Percentiles rank a stretch among this genome's conserved stretches.
Evolutionary conservation across 2,888 invertebrate genomes (phyloP).

Genomic region (Druceiella hillmani): DNA sequence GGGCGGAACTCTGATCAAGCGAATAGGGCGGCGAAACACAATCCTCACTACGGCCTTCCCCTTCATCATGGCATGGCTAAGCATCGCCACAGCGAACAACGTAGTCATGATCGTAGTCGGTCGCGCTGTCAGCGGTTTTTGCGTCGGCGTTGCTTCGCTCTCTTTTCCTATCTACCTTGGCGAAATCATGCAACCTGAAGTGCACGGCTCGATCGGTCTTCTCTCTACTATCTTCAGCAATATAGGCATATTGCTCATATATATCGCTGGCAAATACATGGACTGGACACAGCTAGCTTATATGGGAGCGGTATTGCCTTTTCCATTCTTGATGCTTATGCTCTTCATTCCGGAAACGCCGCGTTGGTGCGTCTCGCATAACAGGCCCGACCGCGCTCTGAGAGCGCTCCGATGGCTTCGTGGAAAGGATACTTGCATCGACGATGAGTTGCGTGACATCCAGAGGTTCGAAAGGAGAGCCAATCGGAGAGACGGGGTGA

Average conservation of each 20-base stretch:
- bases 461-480: slow-evolving; percentile 64
- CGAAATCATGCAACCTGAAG: slow-evolving; percentile 89
- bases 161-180: slow-evolving; percentile 90
- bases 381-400: slow-evolving; percentile 68
- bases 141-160: slow-evolving; percentile 83
- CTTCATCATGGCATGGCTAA: slow-evolving; percentile 76
- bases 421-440: slow-evolving; percentile 71
- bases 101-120: slow-evolving; percentile 72
- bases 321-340: slow-evolving; percentile 76
- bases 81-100: slow-evolving; percentile 71
- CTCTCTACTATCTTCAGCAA: slow-evolving; percentile 86
- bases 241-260: slow-evolving; percentile 75
- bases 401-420: slow-evolving; percentile 79
- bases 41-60: slow-evolving; percentile 74
- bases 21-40: slow-evolving; percentile 78
- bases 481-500: slow-evolving; percentile 54
- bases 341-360: slow-evolving; percentile 91
- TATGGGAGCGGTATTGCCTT: slow-evolving; percentile 67
- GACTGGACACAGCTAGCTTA: slow-evolving; percentile 81
- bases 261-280: slow-evolving; percentile 71
- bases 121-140: slow-evolving; percentile 78
- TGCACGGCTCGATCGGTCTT: slow-evolving; percentile 83
- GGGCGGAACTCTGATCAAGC: slow-evolving; percentile 82
- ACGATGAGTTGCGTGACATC: slow-evolving; percentile 70
- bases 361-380: slow-evolving; percentile 80